phyloP scores from a whole-genome alignment of 2,113 vertebrate genomes.

The Asarcornis scutulata region DNA sequence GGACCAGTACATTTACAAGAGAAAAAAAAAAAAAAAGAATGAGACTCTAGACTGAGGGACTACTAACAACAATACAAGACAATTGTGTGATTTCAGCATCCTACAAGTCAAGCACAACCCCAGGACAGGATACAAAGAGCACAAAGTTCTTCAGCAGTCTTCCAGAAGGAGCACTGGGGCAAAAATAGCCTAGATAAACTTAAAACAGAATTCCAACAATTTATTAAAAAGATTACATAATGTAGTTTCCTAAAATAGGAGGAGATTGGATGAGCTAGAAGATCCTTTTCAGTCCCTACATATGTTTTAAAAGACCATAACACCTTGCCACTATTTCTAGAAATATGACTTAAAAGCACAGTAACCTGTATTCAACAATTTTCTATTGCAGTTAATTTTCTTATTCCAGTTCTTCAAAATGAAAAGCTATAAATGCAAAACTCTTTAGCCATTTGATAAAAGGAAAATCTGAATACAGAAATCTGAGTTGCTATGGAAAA shows the following conservation, averaged over 20 bases:
- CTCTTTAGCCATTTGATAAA: background rate
- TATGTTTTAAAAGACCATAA: background rate
- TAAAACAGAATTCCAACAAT: background rate
- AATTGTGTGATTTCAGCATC: background rate
- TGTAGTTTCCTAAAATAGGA: background rate
- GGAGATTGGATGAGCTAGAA: background rate
- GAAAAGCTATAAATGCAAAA: conserved; percentile 2
- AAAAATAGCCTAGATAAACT: background rate
- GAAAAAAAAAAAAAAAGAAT: background rate
- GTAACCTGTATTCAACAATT: background rate
- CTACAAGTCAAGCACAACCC: background rate
- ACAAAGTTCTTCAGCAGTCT: background rate
- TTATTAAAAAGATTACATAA: background rate
- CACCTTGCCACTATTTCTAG: background rate
- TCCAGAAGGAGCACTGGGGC: background rate
- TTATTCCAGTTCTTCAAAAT: background rate
- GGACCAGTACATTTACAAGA: background rate
- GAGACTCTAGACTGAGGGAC: background rate
- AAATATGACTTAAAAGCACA: background rate
- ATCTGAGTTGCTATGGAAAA: background rate
- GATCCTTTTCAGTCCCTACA: background rate
- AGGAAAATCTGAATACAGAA: conserved; percentile 6
- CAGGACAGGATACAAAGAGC: background rate
- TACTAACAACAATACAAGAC: background rate
- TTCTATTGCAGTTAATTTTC: conserved; percentile 7